Base-by-base conservation (phyloP, 2,113 vertebrate species). In the Gobio gobio region DNA sequence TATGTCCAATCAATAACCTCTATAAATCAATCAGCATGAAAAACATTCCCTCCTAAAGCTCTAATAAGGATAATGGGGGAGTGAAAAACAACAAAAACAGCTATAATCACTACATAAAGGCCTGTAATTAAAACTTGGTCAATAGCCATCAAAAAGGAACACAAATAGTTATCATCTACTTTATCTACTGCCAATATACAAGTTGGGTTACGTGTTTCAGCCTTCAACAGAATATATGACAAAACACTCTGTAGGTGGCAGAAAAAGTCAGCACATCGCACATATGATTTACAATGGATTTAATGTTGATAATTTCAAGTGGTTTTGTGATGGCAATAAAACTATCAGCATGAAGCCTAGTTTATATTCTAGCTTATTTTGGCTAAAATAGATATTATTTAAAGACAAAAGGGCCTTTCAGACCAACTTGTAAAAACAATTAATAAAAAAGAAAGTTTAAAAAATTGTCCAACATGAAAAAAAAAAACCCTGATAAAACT, bases 1-100 rank as follows among this genome's bases (percentile, higher is more conserved):
- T 16, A 24, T 56, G n/a, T 58, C 49, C 61, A 51, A 78, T 85
- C 83, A 4, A 78, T 78, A 85, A 58, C 51, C 78, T 22, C 83
- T 78, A 56, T 24, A 14, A 47, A 76, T 33, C 74, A 49, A 10
- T 29, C 14, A 33, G 43, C 20, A 13, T 22, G 45, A 43, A 22
- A n/a, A 45, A 33, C 24, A 18, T 18, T 54, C 18, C 5, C 13
- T 16, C 36, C 58, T 29, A 63, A 45, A 45, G 22, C 58, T n/a
- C 9, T 77, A 40, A 58, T 51, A 58, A 78, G 8, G 8, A 40
- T 10, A 13, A 68, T 9, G 14, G 29, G 2, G 2, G 20, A 26
- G 12, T 12, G 0, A 63, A 66, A 13, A 64, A 26, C 0, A 10
- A 29, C 0, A 16, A n/a, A 47, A 74, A 45, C 10, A 47, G 5